These are phyloP conservation scores for Tenebrosternarchus preto DNA, from an alignment of 2,113 vertebrate species.

Conservation along the genomic window DNA sequence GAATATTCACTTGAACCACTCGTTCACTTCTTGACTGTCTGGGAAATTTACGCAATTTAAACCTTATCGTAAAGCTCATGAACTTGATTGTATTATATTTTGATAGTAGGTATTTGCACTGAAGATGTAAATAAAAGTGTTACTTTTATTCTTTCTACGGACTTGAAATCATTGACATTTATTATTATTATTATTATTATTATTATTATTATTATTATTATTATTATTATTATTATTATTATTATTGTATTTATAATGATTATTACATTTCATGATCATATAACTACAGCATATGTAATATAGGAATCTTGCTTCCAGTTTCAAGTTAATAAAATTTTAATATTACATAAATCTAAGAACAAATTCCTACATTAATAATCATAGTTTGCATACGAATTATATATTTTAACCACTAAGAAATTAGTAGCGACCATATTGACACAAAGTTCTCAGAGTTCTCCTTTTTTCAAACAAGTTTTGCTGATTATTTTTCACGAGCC, in stretches of 20 bases:
- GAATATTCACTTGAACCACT: conserved; percentile 69
- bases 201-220: conserved; percentile 27
- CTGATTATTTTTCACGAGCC: too few relatives aligned
- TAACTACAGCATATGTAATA: neutral
- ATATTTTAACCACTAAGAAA: too few relatives aligned
- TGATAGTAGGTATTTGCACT: conserved; percentile 83
- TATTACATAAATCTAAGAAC: neutral
- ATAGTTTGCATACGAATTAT: too few relatives aligned
- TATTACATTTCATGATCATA: neutral
- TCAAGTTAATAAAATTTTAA: neutral
- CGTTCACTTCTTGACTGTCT: conserved; percentile 58
- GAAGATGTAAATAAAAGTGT: conserved; percentile 95
- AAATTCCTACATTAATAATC: too few relatives aligned
- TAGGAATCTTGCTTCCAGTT: too few relatives aligned
- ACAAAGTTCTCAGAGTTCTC: too few relatives aligned
- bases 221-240: conserved; percentile 41
- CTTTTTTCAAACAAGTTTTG: too few relatives aligned
- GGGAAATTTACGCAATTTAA: conserved; percentile 63
- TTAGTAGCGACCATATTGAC: too few relatives aligned
- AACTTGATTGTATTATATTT: conserved; percentile 70
- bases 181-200: conserved; percentile 37
- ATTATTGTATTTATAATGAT: conserved; percentile 7
- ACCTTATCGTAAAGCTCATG: conserved; percentile 59
- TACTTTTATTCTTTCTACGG: conserved; percentile 72
- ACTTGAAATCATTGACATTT: conserved; percentile 21